phyloP scores from a whole-genome alignment of 2,888 invertebrate genomes.

The Macaria liturata region DNA sequence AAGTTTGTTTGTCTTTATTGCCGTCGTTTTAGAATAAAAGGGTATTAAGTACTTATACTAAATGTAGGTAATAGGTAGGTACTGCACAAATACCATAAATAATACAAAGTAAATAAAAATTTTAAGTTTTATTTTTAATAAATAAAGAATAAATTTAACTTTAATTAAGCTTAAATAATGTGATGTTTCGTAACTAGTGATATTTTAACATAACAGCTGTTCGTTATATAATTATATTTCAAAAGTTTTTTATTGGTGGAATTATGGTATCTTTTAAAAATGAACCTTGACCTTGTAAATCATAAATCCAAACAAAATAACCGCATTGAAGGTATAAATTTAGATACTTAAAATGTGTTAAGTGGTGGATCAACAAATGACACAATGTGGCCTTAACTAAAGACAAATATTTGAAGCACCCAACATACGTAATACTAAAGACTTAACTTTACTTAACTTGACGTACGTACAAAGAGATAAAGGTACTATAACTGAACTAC shows the following conservation, averaged over 20 bases:
- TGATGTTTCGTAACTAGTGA: neutral
- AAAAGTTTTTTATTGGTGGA: neutral
- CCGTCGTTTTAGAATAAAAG: too few relatives aligned
- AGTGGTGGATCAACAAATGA: neutral
- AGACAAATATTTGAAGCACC: too few relatives aligned
- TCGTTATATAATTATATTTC: too few relatives aligned
- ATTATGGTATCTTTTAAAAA: neutral
- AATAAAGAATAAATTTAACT: neutral
- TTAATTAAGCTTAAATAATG: neutral
- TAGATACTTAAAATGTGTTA: neutral
- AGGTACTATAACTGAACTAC: too few relatives aligned
- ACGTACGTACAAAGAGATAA: too few relatives aligned
- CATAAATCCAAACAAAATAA: too few relatives aligned
- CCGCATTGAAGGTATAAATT: neutral
- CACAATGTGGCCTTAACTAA: neutral
- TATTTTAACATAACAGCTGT: neutral
- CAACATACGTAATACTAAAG: too few relatives aligned
- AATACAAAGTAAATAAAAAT: neutral
- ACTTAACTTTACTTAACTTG: too few relatives aligned
- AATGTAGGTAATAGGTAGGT: too few relatives aligned
- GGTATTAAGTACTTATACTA: too few relatives aligned
- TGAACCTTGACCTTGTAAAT: too few relatives aligned
- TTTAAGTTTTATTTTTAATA: neutral
- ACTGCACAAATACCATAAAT: neutral
- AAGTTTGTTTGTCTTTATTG: too few relatives aligned